These are phyloP conservation scores for Ophiothrix spiculata DNA, from an alignment of 35 echinoderm and acorn worm genomes.

Conservation along the genomic window DNA sequence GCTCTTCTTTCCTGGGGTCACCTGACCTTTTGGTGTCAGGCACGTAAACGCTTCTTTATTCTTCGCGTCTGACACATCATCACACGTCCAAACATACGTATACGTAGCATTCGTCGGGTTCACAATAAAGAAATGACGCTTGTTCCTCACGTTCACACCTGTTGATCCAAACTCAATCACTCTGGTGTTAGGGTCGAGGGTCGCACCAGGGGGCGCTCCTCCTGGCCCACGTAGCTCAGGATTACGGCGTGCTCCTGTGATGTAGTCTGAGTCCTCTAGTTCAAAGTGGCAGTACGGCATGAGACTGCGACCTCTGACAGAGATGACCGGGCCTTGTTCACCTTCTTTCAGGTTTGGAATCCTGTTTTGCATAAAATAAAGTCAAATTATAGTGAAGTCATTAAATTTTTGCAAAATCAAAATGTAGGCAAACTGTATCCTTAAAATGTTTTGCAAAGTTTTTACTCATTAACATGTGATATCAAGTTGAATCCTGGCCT, in stretches of 20 bases:
- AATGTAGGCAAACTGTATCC: too few relatives aligned
- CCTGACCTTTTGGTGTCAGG: slow-evolving; percentile 57
- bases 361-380: slow-evolving; percentile 28
- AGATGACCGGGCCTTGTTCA: slow-evolving; percentile 88
- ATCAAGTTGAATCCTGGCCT: background rate
- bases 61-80: slow-evolving; percentile 86
- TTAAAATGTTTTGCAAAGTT: too few relatives aligned
- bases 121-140: slow-evolving; percentile 83
- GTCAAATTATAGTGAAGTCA: background rate
- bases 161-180: slow-evolving; percentile 84
- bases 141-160: slow-evolving; percentile 76
- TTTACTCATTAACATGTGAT: too few relatives aligned
- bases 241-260: slow-evolving; percentile 91
- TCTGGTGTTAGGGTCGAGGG: slow-evolving; percentile 96
- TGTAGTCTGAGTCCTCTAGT: slow-evolving; percentile 98
- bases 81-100: slow-evolving; percentile 88
- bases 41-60: slow-evolving; percentile 64
- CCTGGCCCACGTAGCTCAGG: slow-evolving; percentile 89
- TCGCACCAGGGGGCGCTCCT: slow-evolving; percentile 91
- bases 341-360: slow-evolving; percentile 93
- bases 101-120: slow-evolving; percentile 80
- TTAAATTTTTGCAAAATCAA: background rate
- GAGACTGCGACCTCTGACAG: slow-evolving; percentile 69
- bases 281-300: slow-evolving; percentile 99
- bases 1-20: slow-evolving; percentile 81